Base-by-base conservation (phyloP, 2,797 vertebrate genomes). In the Lepilemur septentrionalis region DNA sequence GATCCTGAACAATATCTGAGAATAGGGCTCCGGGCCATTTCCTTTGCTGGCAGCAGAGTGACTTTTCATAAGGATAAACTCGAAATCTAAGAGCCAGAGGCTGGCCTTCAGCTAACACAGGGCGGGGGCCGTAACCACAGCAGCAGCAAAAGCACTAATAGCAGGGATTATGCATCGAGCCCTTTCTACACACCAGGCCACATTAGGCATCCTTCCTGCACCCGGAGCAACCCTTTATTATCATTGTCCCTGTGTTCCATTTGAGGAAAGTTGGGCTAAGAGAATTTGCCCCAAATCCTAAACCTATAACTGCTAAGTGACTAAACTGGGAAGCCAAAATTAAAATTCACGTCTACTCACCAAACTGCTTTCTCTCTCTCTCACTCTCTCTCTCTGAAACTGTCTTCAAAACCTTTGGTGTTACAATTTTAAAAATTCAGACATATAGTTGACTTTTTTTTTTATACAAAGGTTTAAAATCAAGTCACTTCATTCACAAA, bases 11-110 rank as follows among this genome's bases (percentile, higher is more conserved):
- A 95, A 76, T 85, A 82, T 87, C 78, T 48, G 94, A 94, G 95
- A 89, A 78, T 20, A 95, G 89, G 83, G 82, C 91, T 76, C 43
- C 23, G 41, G 59, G 93, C 65, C 79, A 96, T 83, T 97, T 97
- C 96, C 93, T 97, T 89, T 93, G 35, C 72, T 81, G 91, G 85
- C 91, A 95, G 79, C 76, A 61, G 5, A 59, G 82, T 81, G 70
- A 91, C 85, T 94, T 96, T 97, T 96, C 91, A 81, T 32, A 52
- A 89, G 89, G 69, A 87, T 93, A 94, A 96, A 3, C 84, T 96
- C 81, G 41, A 92, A 85, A 88, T 41, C 22, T 70, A 59, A 90
- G 61, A 67, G 75, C 90, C 89, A 93, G 80, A 94, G 92, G 72
- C 94, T 43, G 6, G 20, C 48, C 65, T 97, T 30, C 50, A 78